Conservation (phyloP, 2,113 vertebrate genomes). For the Taurulus bubalis region DNA sequence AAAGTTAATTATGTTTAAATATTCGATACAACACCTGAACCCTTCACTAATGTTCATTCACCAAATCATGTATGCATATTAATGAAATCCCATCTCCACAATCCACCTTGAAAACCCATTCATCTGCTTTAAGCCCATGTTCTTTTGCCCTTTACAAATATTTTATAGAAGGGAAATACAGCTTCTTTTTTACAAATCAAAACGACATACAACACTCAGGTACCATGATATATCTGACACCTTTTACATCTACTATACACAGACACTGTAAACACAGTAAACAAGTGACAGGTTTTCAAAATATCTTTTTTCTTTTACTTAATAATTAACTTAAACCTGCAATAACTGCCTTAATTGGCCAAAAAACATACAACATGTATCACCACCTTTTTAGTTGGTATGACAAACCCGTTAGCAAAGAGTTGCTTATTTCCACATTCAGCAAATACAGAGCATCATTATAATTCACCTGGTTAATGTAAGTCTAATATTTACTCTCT, state of each 20-base stretch:
- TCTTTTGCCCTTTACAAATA: conserved; percentile 44
- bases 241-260: not conserved
- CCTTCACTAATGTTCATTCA: conserved; percentile 39
- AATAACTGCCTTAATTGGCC: not conserved
- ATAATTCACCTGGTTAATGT: not conserved
- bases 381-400: not conserved
- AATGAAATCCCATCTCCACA: conserved; percentile 37
- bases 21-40: conserved; percentile 49
- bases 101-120: conserved; percentile 31
- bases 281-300: not conserved
- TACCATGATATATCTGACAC: not conserved
- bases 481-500: conserved; percentile 1
- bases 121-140: conserved; percentile 23
- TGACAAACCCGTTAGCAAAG: not conserved
- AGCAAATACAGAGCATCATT: not conserved
- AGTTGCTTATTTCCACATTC: not conserved
- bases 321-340: not conserved
- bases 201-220: not conserved
- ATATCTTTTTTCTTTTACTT: not conserved
- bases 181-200: not conserved
- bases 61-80: conserved; percentile 27
- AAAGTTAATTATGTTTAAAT: conserved; percentile 50
- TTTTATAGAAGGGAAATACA: conserved; percentile 11
- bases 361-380: not conserved
- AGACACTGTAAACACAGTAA: not conserved